Base-by-base conservation (phyloP, 2,113 vertebrate genomes). In the Sialia sialis region DNA sequence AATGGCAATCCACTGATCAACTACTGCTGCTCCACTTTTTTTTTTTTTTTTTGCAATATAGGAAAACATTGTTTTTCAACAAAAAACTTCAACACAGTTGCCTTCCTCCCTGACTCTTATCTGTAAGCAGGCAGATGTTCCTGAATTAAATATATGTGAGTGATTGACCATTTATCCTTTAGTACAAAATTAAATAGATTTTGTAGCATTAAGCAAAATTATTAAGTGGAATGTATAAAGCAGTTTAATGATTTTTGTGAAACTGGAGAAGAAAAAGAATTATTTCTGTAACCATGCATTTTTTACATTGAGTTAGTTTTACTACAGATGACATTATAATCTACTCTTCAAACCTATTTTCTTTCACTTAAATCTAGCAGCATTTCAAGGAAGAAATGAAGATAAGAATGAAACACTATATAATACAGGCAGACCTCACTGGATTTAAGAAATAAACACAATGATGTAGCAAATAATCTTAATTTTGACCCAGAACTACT, bases 81-180 rank as follows among this genome's bases (percentile, higher is more conserved):
- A 63, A 77, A 67, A 23, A 94, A 60, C 52, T 95, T 87, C 88
- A 70, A 36, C 29, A 46, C 7, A 29, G 51, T 70, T 88, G 49
- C 34, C 49, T 90, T 87, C 44, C 15, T 96, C n/a, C 34, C 54
- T 73, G 19, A 48, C 77, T 96, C 89, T 98, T 97, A 97, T 98
- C 95, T 98, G 32, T 93, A 97, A 97, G 54, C 52, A 97, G 58
- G 23, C 96, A 98, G 94, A 94, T 96, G 72, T 59, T 97, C 26
- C 84, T 96, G 88, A 96, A 97, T 97, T 98, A 97, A 97, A 97
- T 95, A 89, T 60, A 86, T 80, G 21, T 62, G 75, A 80, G 30
- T 93, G 43, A 93, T 26, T 95, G 67, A 56, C 85, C 92, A 95
- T 93, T 96, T 96, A 87, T 88, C 94, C 79, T 93, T 95, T 80